phyloP scores from a whole-genome alignment of 2,797 vertebrate genomes.

The Rhinatrema bivittatum region DNA sequence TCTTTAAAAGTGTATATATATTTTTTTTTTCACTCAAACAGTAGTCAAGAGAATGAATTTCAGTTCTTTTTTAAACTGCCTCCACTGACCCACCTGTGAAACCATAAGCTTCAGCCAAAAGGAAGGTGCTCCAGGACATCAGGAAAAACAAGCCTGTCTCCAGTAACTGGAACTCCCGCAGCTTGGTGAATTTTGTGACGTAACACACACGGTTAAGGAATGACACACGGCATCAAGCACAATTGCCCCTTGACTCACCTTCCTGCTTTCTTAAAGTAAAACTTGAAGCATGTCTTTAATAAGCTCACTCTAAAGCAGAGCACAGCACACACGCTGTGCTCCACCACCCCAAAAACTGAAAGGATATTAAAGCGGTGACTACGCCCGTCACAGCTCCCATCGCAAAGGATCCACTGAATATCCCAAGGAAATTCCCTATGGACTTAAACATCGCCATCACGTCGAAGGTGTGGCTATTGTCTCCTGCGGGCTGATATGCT shows the following conservation, averaged over 20 bases:
- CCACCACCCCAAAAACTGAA: too few relatives aligned
- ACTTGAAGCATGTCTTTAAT: too few relatives aligned
- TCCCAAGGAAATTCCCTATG: constrained; percentile 86
- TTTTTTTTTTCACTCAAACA: too few relatives aligned
- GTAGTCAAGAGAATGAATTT: too few relatives aligned
- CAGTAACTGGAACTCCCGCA: constrained; percentile 86
- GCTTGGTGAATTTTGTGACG: constrained; percentile 97
- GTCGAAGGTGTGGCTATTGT: constrained; percentile 94
- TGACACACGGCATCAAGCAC: too few relatives aligned
- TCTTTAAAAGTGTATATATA: too few relatives aligned
- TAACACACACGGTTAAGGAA: constrained; percentile 59
- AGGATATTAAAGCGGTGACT: constrained; percentile 94
- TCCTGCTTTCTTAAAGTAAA: too few relatives aligned
- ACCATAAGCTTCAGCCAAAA: constrained; percentile 90
- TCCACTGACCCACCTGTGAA: constrained; percentile 76
- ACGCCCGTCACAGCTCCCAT: constrained; percentile 89
- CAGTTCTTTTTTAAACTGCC: too few relatives aligned
- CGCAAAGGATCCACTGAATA: constrained; percentile 94
- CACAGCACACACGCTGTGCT: too few relatives aligned
- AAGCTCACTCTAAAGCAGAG: too few relatives aligned
- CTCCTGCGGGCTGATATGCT: constrained; percentile 84
- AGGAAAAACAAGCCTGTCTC: constrained; percentile 94
- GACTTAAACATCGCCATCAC: constrained; percentile 88
- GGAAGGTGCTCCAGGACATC: constrained; percentile 97
- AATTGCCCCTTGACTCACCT: too few relatives aligned